Conservation (phyloP, 2,888 invertebrate species). For the Heliconius sara region DNA sequence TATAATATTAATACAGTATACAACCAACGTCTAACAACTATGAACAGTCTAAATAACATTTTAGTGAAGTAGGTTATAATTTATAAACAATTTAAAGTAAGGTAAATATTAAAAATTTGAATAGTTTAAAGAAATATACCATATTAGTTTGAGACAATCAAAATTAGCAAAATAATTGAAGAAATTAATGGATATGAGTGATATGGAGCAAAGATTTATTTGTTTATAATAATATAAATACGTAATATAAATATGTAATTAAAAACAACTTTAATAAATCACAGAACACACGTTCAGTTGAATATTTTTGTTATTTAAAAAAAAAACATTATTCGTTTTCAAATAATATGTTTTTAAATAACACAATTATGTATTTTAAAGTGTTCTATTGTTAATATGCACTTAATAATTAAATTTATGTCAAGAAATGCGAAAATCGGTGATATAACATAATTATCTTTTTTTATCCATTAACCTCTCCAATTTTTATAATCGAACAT, state of each 20-base stretch:
- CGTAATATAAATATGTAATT: too few species aligned
- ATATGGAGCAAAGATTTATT: neutral
- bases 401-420: neutral
- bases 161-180: neutral
- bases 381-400: too few species aligned
- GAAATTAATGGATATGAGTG: neutral
- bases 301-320: too few species aligned
- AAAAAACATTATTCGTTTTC: too few species aligned
- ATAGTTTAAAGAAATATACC: neutral
- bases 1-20: slow-evolving; percentile 71
- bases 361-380: too few species aligned
- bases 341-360: too few species aligned
- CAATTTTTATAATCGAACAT: neutral
- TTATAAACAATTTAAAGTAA: neutral
- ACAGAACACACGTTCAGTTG: too few species aligned
- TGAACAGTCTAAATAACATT: slow-evolving; percentile 18
- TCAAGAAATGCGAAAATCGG: neutral
- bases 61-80: neutral
- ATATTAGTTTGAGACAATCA: neutral
- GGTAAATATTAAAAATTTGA: neutral
- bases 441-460: neutral
- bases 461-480: neutral
- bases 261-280: neutral
- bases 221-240: too few species aligned
- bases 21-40: slow-evolving; percentile 42